Percentiles rank a stretch among this genome's conserved stretches.
Conservation (phyloP, 2,888 invertebrate species). For the Scaptomyza tumidula region DNA sequence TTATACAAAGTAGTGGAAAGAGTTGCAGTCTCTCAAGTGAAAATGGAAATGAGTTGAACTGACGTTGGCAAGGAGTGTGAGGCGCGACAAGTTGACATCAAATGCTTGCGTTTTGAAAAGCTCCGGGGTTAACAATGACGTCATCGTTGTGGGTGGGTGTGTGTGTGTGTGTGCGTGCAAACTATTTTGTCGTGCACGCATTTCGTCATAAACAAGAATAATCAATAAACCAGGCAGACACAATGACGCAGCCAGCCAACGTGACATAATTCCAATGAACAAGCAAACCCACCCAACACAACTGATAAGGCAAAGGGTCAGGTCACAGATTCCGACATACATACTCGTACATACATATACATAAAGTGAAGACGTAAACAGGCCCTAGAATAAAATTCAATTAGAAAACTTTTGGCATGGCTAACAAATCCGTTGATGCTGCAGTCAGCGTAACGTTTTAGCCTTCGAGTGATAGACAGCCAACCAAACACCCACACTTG, state of each 20-base stretch:
- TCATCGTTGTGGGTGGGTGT: conserved; percentile 60
- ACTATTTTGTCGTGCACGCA: conserved; percentile 63
- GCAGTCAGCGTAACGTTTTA: conserved; percentile 34
- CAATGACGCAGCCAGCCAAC: conserved; percentile 72
- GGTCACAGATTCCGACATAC: conserved; percentile 19
- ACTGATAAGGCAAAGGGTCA: conserved; percentile 41
- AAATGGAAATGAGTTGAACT: conserved; percentile 74
- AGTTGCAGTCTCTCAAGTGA: conserved; percentile 66
- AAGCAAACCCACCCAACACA: conserved; percentile 13
- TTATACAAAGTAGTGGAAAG: conserved; percentile 68
- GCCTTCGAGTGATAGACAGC: conserved; percentile 43
- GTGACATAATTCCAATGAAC: conserved; percentile 68
- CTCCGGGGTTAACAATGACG: conserved; percentile 74
- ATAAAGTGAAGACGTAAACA: conserved; percentile 43
- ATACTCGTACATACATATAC: background rate
- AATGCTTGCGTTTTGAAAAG: conserved; percentile 56
- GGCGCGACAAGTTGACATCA: conserved; percentile 67
- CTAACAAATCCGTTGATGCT: conserved; percentile 28
- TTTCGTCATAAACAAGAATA: conserved; percentile 77
- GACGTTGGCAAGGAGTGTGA: conserved; percentile 39
- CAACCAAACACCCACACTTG: conserved; percentile 5
- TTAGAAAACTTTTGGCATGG: conserved; percentile 62
- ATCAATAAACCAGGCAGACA: conserved; percentile 76
- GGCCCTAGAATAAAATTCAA: conserved; percentile 63
- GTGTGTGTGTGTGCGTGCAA: conserved; percentile 24